Evolutionary conservation across 1,140 invertebrate species (phyloP), one percentile per base, ranked within the genome.

Genomic region (Pseudobourletiella spinata): DNA sequence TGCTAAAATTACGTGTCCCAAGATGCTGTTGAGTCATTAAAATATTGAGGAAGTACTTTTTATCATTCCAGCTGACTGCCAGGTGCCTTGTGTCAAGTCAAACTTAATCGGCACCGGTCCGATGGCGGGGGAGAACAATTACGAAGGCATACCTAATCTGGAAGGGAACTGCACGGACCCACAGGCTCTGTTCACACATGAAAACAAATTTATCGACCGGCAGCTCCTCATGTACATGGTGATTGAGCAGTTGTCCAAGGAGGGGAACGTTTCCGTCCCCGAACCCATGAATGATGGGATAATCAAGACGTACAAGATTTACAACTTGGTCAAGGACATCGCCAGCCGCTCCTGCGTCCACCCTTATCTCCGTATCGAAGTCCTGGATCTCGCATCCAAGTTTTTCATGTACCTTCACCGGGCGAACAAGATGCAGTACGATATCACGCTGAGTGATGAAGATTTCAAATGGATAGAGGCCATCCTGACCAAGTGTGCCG

Each of bases 151-250:
- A 15, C 16, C 46, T 6, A 43, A 62, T 8, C 30, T 54, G n/a
- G 56, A 63, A 3, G 30, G 46, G 32, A 58, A 65, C 26, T 56
- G 55, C 25, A 61, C 59, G 15, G 28, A 61, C 26, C 64, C 64
- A 2, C 14, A 30, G 2, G 59, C 35, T 4, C 62, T 56, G 18
- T 30, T 55, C 15, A 61, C 44, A 29, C 64, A 65, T 52, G 64
- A 65, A 16, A 65, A 65, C 26, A 42, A 50, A 8, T 65, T 54
- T 26, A 18, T 65, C 2, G 59, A 65, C 26, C 30, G 59, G n/a
- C 54, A 62, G 22, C 57, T 65, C 43, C 25, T 65, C 14, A 39
- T 44, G n/a, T 65, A 65, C 29, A 8, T 55, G 11, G 6, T 39
- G 11, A 18, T 55, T 18, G 22, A 55, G 4, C 11, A 8, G 4